Evolutionary conservation across 2,888 invertebrate genomes (phyloP), one percentile per base, ranked within the genome.

Genomic region (Aleiodes leptofemur): DNA sequence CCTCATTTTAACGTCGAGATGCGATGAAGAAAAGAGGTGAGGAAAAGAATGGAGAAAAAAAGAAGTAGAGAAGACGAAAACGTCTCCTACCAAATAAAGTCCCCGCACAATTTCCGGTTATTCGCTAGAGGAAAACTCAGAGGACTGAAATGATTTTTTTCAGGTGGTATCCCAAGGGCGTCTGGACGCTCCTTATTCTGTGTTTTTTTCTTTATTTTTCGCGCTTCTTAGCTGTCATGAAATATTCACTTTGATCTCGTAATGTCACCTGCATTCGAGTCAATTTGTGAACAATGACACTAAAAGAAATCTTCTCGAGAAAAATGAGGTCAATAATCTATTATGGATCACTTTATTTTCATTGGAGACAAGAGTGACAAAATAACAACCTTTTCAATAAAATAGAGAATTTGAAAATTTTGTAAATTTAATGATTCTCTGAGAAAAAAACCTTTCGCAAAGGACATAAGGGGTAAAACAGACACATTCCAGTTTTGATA

Each of bases 21-120:
- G 34, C 59, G n/a, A 34, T 59, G 59, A 31, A 11, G 61, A 7
- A 38, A 34, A 1, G 6, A 14, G 43, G 14, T 7, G 16, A 23
- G 23, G 14, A 61, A 8, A 38, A 31, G 0, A 14, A 53, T 7
- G 14, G 16, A 14, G 16, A 14, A 53, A n/a, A 53, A 43, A 43
- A 9, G 43, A 43, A 43, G 43, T 7, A 43, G 43, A 11, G 11
- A 0, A 4, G 9, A 43, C 43, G 43, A 43, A 43, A 43, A 43
- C 3, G 43, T 13, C 31, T 59, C 59, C 56, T 38, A 34, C 59
- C 29, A 48, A 64, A 64, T 64, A 70, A 70, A 70, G 48, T 70
- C 70, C 11, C 59, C 70, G 57, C 31, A 70, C 70, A 70, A 70
- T 70, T 70, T 70, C 70, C 70, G 69, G 59, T 59, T 59, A 59